Conservation (phyloP, 2,797 vertebrate species). For the Fistularia tabacaria region DNA sequence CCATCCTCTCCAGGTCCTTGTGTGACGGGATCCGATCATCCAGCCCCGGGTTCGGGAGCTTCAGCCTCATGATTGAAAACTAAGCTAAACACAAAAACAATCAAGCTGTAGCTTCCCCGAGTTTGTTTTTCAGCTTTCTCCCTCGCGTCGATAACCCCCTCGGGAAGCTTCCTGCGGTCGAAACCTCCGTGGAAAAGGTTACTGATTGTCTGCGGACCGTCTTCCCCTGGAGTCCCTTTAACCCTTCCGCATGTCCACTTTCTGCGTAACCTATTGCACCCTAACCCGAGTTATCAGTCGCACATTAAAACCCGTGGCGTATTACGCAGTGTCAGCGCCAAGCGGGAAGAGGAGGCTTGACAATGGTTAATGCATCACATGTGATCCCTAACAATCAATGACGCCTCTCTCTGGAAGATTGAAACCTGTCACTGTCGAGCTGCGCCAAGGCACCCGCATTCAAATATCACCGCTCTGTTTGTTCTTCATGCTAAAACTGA, state of each 20-base stretch:
- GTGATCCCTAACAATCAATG: not conserved
- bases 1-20: constrained; percentile 78
- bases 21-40: constrained; percentile 83
- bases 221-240: constrained; percentile 15
- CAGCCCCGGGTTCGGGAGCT: constrained; percentile 86
- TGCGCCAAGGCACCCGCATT: too few relatives aligned
- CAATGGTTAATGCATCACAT: constrained; percentile 50
- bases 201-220: constrained; percentile 5
- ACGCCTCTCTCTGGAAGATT: not conserved
- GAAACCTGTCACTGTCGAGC: not conserved
- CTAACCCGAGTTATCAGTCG: constrained; percentile 42
- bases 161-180: not conserved
- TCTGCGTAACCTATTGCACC: constrained; percentile 38
- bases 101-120: too few relatives aligned
- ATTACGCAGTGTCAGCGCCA: constrained; percentile 60
- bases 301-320: constrained; percentile 26
- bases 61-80: constrained; percentile 67
- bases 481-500: too few relatives aligned
- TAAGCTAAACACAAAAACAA: too few relatives aligned
- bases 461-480: too few relatives aligned
- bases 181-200: constrained; percentile 2
- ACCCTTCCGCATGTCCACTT: constrained; percentile 14
- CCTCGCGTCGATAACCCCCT: too few relatives aligned
- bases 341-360: constrained; percentile 12
- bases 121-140: too few relatives aligned